phyloP scores from a whole-genome alignment of 2,113 vertebrate genomes.

The Ictidomys tridecemlineatus region DNA sequence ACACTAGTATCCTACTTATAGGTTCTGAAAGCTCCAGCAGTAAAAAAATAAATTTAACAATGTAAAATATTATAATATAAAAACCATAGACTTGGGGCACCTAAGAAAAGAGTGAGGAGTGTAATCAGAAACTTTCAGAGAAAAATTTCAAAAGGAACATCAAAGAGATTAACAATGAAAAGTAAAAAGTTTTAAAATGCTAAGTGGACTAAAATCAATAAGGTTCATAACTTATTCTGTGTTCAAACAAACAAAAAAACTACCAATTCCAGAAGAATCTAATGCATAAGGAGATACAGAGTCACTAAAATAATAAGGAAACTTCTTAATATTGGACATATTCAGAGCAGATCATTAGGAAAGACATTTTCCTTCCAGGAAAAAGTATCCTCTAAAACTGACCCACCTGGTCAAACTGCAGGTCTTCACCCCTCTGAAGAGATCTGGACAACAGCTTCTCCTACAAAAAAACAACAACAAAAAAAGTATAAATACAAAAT shows the following conservation, averaged over 20 bases:
- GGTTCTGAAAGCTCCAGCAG: background rate
- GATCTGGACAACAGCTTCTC: conserved; percentile 98
- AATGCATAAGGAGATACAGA: background rate
- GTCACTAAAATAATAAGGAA: background rate
- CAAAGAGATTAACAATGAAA: conserved; percentile 56
- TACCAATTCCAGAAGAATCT: background rate
- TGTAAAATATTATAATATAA: conserved; percentile 26
- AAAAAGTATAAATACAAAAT: background rate
- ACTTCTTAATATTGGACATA: conserved; percentile 6
- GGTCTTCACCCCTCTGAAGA: conserved; percentile 98
- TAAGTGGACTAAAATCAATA: background rate
- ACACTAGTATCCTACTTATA: background rate
- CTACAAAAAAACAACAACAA: conserved; percentile 84
- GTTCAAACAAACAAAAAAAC: conserved; percentile 5
- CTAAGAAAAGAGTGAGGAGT: background rate
- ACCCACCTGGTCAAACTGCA: conserved; percentile 99
- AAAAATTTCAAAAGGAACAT: conserved; percentile 30
- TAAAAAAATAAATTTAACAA: conserved; percentile 33
- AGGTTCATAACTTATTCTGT: background rate
- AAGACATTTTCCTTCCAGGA: background rate
- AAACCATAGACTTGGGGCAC: background rate
- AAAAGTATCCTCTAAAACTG: background rate
- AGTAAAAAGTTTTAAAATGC: background rate
- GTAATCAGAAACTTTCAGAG: background rate
- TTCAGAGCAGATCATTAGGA: background rate